A percentile compares a stretch with the other conserved stretches of the same genome.
Conservation (phyloP, 2,797 vertebrate genomes). For the Pempheris klunzingeri region DNA sequence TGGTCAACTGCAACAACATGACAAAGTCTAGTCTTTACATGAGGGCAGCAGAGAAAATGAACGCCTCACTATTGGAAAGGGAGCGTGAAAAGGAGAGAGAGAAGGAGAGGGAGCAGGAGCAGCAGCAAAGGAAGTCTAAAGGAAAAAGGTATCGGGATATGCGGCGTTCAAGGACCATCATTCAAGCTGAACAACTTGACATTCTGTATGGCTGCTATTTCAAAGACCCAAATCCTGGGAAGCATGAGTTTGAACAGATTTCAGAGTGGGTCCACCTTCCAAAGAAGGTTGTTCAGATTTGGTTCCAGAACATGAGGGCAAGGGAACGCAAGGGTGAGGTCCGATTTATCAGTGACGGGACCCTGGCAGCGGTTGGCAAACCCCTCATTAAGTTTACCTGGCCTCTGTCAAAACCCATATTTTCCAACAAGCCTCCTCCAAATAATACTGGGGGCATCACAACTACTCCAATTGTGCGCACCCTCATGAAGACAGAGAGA, state of each 20-base stretch:
- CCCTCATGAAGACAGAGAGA: constrained; percentile 75
- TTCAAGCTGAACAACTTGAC: constrained; percentile 94
- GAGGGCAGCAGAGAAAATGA: constrained; percentile 82
- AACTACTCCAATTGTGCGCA: constrained; percentile 77
- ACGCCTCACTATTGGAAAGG: constrained; percentile 73
- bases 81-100: constrained; percentile 69
- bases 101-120: constrained; percentile 74
- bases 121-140: constrained; percentile 83
- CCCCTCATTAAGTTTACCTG: constrained; percentile 90
- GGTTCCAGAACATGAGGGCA: constrained; percentile 97
- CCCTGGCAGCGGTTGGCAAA: constrained; percentile 87
- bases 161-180: constrained; percentile 93
- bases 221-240: constrained; percentile 94
- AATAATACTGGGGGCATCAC: constrained; percentile 76
- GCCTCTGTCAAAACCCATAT: constrained; percentile 87
- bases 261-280: constrained; percentile 94
- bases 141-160: constrained; percentile 86
- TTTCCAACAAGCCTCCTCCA: constrained; percentile 82
- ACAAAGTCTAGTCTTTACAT: constrained; percentile 82
- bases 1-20: constrained; percentile 81
- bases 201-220: constrained; percentile 96
- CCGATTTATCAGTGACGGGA: constrained; percentile 89
- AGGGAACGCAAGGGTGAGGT: constrained; percentile 94
- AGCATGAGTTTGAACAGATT: constrained; percentile 95
- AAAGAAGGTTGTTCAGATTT: constrained; percentile 96